phyloP scores from a whole-genome alignment of 2,113 vertebrate genomes.

The Forbesichthys agassizii region DNA sequence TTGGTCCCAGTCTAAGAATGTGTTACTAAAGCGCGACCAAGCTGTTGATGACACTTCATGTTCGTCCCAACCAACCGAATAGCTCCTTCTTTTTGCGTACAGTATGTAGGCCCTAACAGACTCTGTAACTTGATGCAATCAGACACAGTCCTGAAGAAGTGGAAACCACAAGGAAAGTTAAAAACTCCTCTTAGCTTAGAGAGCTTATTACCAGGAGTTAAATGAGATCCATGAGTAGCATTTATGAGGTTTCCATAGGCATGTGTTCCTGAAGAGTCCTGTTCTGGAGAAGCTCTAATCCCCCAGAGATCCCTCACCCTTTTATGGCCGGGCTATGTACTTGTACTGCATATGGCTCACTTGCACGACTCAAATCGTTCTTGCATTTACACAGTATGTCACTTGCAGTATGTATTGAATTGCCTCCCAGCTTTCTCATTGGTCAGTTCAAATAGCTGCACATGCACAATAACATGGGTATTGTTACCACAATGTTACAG shows the following conservation, averaged over 20 bases:
- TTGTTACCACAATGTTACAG: no score
- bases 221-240: not conserved
- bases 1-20: not conserved
- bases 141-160: constrained; percentile 25
- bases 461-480: no score
- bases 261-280: not conserved
- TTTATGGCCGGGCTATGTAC: no score
- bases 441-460: no score
- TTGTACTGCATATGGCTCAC: no score
- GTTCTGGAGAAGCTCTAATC: not conserved
- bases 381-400: no score
- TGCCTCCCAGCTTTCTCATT: no score
- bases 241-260: constrained; percentile 27
- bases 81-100: not conserved
- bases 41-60: not conserved
- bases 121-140: constrained; percentile 28
- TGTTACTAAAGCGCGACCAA: not conserved
- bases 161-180: constrained; percentile 18
- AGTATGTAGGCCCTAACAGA: constrained; percentile 11
- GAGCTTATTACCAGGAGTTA: constrained; percentile 26
- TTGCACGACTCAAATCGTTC: no score
- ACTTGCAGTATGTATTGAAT: no score
- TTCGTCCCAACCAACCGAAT: not conserved
- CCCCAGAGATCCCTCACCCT: no score
- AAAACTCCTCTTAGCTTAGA: constrained; percentile 18